These are phyloP conservation scores for Osmerus eperlanus DNA, from an alignment of 2,113 vertebrate species.

Conservation along the genomic window DNA sequence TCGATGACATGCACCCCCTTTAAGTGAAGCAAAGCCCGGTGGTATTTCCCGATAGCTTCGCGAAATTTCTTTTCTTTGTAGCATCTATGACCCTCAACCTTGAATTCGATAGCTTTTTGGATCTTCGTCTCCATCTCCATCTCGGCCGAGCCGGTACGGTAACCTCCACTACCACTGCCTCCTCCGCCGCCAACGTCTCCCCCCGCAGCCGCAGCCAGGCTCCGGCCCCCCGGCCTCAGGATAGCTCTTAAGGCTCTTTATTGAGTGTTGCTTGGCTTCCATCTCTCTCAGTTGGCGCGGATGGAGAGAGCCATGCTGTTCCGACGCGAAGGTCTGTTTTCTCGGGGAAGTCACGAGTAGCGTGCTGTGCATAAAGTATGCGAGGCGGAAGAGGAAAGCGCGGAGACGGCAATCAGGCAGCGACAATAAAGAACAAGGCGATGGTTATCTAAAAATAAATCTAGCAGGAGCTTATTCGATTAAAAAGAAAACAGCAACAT, in stretches of 20 bases:
- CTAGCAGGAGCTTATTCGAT: neutral
- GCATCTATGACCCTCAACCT: slow-evolving; percentile 85
- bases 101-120: slow-evolving; percentile 87
- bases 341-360: slow-evolving; percentile 2
- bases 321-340: slow-evolving; percentile 63
- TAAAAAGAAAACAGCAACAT: neutral
- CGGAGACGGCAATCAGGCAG: neutral
- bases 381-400: neutral
- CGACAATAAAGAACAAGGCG: slow-evolving; percentile 1
- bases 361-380: slow-evolving; percentile 74
- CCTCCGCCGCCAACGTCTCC: slow-evolving; percentile 56
- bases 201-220: slow-evolving; percentile 73
- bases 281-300: slow-evolving; percentile 69
- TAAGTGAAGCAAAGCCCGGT: slow-evolving; percentile 87
- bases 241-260: slow-evolving; percentile 74
- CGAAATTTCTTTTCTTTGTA: slow-evolving; percentile 93
- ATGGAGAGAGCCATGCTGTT: slow-evolving; percentile 76
- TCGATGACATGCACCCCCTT: slow-evolving; percentile 81
- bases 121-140: slow-evolving; percentile 82
- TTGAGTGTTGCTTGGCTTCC: slow-evolving; percentile 74
- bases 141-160: slow-evolving; percentile 64
- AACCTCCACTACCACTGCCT: slow-evolving; percentile 35
- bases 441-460: neutral
- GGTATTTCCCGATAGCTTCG: slow-evolving; percentile 90
- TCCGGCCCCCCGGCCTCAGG: slow-evolving; percentile 76